Percentiles rank a stretch among this genome's conserved stretches.
These are phyloP conservation scores for Urophycis tenuis DNA, from an alignment of 2,797 vertebrate genomes.

Conservation along the genomic window DNA sequence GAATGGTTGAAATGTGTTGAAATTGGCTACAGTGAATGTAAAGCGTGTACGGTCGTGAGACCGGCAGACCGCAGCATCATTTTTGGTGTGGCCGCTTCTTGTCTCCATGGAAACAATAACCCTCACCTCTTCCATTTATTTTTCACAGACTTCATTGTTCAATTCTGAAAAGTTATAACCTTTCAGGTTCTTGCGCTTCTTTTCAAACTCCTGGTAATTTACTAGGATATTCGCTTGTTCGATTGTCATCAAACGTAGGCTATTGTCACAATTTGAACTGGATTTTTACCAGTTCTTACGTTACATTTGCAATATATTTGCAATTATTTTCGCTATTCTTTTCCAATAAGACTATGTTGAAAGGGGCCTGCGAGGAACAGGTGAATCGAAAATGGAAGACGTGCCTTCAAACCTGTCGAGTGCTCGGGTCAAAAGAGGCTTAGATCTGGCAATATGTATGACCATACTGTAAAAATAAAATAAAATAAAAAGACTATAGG, in stretches of 20 bases:
- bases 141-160: neutral
- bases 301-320: neutral
- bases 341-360: neutral
- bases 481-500: too few relatives aligned
- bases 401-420: neutral
- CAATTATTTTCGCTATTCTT: neutral
- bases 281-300: neutral
- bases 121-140: conserved; percentile 24
- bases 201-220: neutral
- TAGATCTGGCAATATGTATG: neutral
- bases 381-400: neutral
- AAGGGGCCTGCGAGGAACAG: neutral
- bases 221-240: neutral
- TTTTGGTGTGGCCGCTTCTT: conserved; percentile 49
- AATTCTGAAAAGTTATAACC: neutral
- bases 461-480: too few relatives aligned
- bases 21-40: neutral
- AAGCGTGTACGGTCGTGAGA: neutral
- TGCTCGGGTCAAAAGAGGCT: neutral
- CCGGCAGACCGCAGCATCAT: neutral
- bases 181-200: neutral
- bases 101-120: conserved; percentile 69
- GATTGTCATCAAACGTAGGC: neutral
- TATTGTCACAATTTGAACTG: neutral
- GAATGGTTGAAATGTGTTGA: neutral